Evolutionary conservation across 2,113 vertebrate genomes (phyloP).

Genomic region (Physeter macrocephalus): DNA sequence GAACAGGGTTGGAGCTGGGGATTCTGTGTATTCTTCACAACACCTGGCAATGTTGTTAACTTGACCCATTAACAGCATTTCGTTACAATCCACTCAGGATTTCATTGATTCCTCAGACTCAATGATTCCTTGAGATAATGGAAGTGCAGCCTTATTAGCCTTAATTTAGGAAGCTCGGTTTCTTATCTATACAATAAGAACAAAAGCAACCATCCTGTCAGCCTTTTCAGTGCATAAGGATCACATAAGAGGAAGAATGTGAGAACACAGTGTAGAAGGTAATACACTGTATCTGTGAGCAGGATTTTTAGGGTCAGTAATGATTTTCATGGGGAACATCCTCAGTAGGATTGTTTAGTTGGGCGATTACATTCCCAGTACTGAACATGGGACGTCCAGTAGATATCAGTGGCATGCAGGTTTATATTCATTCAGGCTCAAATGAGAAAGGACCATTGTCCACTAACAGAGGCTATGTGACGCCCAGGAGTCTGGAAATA

Average conservation of each 20-base stretch:
- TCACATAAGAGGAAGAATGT: neutral
- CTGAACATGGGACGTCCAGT: too few species aligned
- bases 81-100: neutral
- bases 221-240: neutral
- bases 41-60: neutral
- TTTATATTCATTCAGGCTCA: neutral
- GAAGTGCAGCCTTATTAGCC: neutral
- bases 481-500: neutral
- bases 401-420: neutral
- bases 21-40: neutral
- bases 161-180: neutral
- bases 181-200: neutral
- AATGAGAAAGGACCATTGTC: neutral
- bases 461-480: too few species aligned
- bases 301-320: neutral
- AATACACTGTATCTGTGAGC: neutral
- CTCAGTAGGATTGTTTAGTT: neutral
- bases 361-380: neutral
- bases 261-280: neutral
- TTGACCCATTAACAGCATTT: neutral
- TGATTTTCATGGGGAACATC: neutral
- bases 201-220: neutral
- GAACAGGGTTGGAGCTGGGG: neutral
- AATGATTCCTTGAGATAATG: neutral
- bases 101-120: neutral